These are phyloP conservation scores for Euglossa dilemma DNA, from an alignment of 1,140 invertebrate species.

Conservation along the genomic window DNA sequence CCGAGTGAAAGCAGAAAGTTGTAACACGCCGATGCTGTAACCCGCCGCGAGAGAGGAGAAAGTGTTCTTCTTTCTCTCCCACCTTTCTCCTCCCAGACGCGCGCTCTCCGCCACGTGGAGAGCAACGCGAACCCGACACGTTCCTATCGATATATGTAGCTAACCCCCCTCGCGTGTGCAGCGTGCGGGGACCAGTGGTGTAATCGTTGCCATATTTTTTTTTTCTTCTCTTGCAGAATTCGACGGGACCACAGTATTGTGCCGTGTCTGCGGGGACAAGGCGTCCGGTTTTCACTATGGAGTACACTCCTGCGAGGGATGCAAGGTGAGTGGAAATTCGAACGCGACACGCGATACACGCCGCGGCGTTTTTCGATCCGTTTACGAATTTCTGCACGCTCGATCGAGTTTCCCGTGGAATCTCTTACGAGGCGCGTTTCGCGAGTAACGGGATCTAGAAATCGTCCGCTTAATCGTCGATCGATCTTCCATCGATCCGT, in stretches of 20 bases:
- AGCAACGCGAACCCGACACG: conserved; percentile 24
- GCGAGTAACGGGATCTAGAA: no score
- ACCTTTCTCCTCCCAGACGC: conserved; percentile 55
- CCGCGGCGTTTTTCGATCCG: background rate
- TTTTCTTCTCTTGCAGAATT: conserved; percentile 92
- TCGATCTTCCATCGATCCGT: no score
- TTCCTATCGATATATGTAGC: background rate
- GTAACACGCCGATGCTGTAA: conserved; percentile 81
- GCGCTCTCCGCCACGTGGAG: conserved; percentile 58
- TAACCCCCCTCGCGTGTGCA: background rate
- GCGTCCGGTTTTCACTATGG: conserved; percentile 99
- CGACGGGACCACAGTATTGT: conserved; percentile 98
- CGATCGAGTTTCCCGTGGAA: background rate
- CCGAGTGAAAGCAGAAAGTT: conserved; percentile 82
- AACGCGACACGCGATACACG: background rate
- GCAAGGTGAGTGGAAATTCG: conserved; percentile 91
- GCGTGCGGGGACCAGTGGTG: conserved; percentile 1
- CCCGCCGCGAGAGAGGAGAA: conserved; percentile 78
- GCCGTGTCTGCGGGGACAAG: conserved; percentile 99
- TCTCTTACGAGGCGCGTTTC: no score
- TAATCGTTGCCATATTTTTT: conserved; percentile 22
- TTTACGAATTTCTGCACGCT: background rate
- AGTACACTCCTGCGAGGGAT: conserved; percentile 99
- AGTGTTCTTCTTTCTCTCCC: conserved; percentile 79
- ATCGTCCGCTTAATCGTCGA: no score